phyloP scores from a whole-genome alignment of 2,113 vertebrate genomes.

The Enhydra lutris region DNA sequence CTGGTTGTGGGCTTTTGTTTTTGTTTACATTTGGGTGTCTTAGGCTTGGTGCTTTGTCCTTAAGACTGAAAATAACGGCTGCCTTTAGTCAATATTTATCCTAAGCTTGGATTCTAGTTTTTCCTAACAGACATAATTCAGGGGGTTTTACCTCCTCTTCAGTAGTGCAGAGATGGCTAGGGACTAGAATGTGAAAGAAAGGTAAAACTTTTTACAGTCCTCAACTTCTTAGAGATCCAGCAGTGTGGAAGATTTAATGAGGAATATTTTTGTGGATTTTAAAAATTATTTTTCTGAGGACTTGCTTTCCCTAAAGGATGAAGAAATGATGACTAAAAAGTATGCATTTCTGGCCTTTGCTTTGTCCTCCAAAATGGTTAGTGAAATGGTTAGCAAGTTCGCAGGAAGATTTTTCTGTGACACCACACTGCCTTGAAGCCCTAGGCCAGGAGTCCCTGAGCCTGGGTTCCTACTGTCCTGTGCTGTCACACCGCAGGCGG shows the following conservation, averaged over 20 bases:
- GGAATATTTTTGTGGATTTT: neutral
- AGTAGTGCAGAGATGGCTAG: rapidly evolving
- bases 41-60: neutral
- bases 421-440: rapidly evolving
- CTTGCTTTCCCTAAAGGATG: neutral
- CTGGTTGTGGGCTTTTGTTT: neutral
- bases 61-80: neutral
- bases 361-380: neutral
- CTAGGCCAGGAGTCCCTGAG: neutral
- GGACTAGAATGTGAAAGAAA: too few species aligned
- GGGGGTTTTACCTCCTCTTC: neutral
- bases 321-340: neutral
- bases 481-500: neutral
- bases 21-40: neutral
- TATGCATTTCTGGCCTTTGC: neutral
- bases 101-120: neutral
- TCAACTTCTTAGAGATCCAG: neutral
- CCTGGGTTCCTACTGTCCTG: neutral
- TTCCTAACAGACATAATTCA: neutral
- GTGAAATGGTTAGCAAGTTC: neutral
- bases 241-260: rapidly evolving
- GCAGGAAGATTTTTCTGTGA: neutral
- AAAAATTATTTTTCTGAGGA: neutral
- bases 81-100: rapidly evolving
- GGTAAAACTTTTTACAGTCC: rapidly evolving